These are phyloP conservation scores for Aphaenogaster floridana DNA, from an alignment of 1,140 invertebrate species.

Conservation along the genomic window DNA sequence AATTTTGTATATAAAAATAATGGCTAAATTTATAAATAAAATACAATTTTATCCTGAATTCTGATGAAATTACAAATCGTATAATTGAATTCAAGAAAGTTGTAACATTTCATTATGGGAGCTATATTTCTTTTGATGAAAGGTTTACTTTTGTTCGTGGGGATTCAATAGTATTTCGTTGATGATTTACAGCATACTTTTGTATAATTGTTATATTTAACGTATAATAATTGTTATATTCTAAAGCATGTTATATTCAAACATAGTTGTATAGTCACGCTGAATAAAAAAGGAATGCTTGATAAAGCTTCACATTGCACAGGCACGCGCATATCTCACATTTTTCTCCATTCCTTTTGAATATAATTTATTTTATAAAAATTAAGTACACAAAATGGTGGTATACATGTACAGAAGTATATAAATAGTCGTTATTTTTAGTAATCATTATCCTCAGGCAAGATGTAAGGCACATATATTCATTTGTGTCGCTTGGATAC, in stretches of 20 bases:
- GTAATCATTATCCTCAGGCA: conserved; percentile 67
- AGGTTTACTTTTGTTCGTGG: background rate
- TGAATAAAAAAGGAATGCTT: conserved; percentile 11
- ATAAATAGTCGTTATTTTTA: conserved; percentile 69
- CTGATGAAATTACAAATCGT: background rate
- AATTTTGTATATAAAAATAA: background rate
- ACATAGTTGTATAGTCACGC: background rate
- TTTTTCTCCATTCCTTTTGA: background rate
- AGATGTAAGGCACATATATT: conserved; percentile 74
- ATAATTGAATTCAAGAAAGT: background rate
- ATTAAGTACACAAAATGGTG: conserved; percentile 73
- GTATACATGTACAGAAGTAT: conserved; percentile 64
- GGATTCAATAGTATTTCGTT: background rate
- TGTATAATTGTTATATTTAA: no score
- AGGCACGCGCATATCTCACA: background rate
- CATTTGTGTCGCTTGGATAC: conserved; percentile 34
- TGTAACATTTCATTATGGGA: background rate
- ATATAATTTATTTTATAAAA: conserved; percentile 74
- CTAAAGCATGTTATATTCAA: background rate
- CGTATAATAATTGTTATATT: background rate
- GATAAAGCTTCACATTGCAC: background rate
- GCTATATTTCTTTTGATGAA: background rate
- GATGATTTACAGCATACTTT: background rate
- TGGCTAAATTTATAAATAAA: background rate
- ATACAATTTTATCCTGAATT: background rate